These are phyloP conservation scores for Melanargia galathea DNA, from an alignment of 2,888 invertebrate genomes.

Conservation along the genomic window DNA sequence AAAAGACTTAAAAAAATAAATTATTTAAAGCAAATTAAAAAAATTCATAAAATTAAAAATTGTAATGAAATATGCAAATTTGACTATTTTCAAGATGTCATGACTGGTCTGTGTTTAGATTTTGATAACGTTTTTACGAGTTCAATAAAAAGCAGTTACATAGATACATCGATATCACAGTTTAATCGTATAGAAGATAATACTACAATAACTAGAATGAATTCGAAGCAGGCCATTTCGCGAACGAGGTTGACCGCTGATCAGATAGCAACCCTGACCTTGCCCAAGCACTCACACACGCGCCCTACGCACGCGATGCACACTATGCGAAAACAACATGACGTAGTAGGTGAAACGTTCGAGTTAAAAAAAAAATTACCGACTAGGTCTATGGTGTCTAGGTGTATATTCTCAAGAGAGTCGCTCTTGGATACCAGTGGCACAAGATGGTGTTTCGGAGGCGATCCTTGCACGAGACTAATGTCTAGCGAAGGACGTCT, in stretches of 20 bases:
- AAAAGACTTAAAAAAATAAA: too few species aligned
- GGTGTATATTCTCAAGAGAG: too few species aligned
- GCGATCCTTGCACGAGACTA: too few species aligned
- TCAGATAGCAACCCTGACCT: slow-evolving; percentile 80
- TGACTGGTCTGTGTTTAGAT: not conserved
- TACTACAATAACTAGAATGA: slow-evolving; percentile 47
- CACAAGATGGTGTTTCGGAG: too few species aligned
- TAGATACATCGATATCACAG: too few species aligned
- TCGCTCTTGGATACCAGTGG: too few species aligned
- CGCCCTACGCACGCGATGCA: slow-evolving; percentile 64
- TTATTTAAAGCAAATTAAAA: too few species aligned
- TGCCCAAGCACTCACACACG: slow-evolving; percentile 74
- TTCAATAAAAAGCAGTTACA: too few species aligned
- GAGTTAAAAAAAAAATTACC: not conserved
- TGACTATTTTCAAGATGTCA: not conserved
- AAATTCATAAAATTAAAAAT: too few species aligned
- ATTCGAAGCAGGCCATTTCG: slow-evolving; percentile 55
- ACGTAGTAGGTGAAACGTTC: slow-evolving; percentile 14
- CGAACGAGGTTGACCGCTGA: slow-evolving; percentile 75
- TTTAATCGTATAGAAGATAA: slow-evolving; percentile 16
- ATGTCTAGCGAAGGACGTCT: too few species aligned
- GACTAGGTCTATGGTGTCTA: not conserved
- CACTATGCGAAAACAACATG: slow-evolving; percentile 49
- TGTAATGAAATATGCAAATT: slow-evolving; percentile 4
- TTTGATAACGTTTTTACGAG: too few species aligned